Percentiles rank a stretch among this genome's conserved stretches.
phyloP scores from a whole-genome alignment of 2,113 vertebrate genomes.

The Calyptomena viridis region DNA sequence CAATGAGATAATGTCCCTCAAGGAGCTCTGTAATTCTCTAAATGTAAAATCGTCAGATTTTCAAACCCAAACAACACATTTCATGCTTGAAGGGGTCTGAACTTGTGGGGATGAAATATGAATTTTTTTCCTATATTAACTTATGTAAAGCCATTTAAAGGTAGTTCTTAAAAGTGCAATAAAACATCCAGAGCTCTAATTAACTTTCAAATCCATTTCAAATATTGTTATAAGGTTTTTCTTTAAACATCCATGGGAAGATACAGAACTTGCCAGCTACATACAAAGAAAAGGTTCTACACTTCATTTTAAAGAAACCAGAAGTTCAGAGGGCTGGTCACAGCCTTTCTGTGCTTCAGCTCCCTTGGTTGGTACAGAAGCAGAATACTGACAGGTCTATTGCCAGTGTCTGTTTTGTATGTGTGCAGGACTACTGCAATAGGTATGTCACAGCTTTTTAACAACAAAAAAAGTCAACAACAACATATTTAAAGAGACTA shows the following conservation, averaged over 20 bases:
- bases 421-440: not conserved
- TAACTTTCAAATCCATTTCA: not conserved
- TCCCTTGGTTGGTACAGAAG: not conserved
- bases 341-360: not conserved
- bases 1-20: not conserved
- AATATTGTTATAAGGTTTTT: not conserved
- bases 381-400: not conserved
- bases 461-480: not conserved
- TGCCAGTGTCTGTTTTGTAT: not conserved
- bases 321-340: not conserved
- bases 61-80: not conserved
- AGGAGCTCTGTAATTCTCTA: not conserved
- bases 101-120: not conserved
- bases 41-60: not conserved
- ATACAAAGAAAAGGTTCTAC: not conserved
- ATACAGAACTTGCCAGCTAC: not conserved
- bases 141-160: not conserved
- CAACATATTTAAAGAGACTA: not conserved
- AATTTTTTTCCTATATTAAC: not conserved
- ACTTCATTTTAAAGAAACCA: not conserved
- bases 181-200: not conserved
- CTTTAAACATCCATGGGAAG: not conserved
- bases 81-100: not conserved
- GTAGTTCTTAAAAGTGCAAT: not conserved
- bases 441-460: not conserved